Conservation (phyloP, 2,888 invertebrate genomes). For the Pantelozetes paolii region DNA sequence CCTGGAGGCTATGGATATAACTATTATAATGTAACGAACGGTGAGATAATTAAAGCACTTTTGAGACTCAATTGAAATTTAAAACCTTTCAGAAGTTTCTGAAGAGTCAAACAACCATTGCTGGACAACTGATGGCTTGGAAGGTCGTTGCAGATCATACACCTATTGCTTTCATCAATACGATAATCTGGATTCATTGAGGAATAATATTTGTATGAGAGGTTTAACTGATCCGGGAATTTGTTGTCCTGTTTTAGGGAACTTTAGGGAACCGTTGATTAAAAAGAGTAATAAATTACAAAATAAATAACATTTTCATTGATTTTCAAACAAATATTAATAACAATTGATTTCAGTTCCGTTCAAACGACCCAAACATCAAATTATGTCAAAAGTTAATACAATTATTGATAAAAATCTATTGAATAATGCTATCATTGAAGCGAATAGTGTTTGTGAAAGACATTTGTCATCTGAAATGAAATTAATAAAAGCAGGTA, state of each 20-base stretch:
- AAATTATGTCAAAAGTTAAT: not conserved
- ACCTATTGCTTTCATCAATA: slow-evolving; percentile 41
- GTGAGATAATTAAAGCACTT: too few species aligned
- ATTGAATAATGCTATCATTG: not conserved
- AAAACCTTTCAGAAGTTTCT: not conserved
- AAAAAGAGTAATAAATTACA: not conserved
- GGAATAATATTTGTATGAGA: slow-evolving; percentile 34
- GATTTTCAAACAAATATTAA: too few species aligned
- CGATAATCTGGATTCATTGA: slow-evolving; percentile 2
- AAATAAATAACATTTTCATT: too few species aligned
- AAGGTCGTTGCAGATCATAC: slow-evolving; percentile 38
- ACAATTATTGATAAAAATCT: not conserved
- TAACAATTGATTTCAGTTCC: not conserved
- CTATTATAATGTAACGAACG: too few species aligned
- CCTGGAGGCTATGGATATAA: too few species aligned
- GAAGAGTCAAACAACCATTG: slow-evolving; percentile 10
- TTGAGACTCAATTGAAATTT: too few species aligned
- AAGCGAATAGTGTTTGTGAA: not conserved
- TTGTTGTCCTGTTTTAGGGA: slow-evolving; percentile 41
- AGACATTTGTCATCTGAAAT: not conserved
- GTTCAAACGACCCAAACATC: not conserved
- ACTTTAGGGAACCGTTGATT: not conserved
- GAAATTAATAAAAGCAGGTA: not conserved
- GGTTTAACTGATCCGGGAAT: not conserved
- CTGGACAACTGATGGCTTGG: slow-evolving; percentile 37